Base-by-base conservation (phyloP, 2,797 vertebrate genomes). In the Pipistrellus kuhlii region DNA sequence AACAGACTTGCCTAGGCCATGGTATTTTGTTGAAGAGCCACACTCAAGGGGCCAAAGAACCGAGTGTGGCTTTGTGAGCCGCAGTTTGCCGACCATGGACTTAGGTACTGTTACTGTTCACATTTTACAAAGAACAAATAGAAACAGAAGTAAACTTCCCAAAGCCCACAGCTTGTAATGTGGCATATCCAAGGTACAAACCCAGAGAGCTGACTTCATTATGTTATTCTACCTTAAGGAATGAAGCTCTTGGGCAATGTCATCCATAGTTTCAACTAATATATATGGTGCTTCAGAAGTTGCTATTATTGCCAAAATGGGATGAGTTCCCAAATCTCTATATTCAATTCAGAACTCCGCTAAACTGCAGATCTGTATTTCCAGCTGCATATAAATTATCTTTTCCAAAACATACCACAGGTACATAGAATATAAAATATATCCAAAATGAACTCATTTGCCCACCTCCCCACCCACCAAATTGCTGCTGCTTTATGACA, bases 321-420 rank as follows among this genome's bases (percentile, higher is more conserved):
- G 17, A 38, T 68, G 80, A 89, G 25, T 86, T 88, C 78, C 72
- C 62, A 75, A 27, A 51, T 68, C 23, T 90, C 32, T 88, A 1
- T 71, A 27, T 94, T 44, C 23, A 93, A 66, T 46, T 64, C 38
- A 80, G 64, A 93, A 71, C 9, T 71, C 18, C 71, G 41, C 76
- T 92, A 73, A 94, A 62, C 38, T 84, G 51, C 53, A 80, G 38
- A 32, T 89, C 57, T 89, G 3, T 69, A 83, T 84, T 93, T 89
- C 80, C 59, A 90, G 32, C 32, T 69, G n/a, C 46, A n/a, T 66
- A 66, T 57, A 77, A 94, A 82, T 78, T 9, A 21, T 41, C 71
- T 87, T 78, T 83, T 91, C 75, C 30, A 69, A 78, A 41, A 86
- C 2, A 71, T 59, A 48, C 66, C 57, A 83, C 13, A 77, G 38